Conservation (phyloP, 2,797 vertebrate genomes). For the Emys orbicularis region DNA sequence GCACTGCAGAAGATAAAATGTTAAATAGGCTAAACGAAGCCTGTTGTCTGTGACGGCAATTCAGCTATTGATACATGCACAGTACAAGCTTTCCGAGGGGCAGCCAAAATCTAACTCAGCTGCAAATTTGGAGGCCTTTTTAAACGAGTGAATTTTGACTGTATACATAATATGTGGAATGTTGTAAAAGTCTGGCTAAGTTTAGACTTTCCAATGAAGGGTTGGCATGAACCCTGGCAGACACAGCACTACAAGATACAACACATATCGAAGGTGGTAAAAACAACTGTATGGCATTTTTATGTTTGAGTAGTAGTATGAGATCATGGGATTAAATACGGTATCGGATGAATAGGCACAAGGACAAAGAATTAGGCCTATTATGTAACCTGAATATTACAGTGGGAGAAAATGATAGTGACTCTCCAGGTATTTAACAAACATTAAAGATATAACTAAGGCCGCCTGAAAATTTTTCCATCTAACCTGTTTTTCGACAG, state of each 20-base stretch:
- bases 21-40: neutral
- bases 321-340: neutral
- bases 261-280: accelerated
- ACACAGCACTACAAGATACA: neutral
- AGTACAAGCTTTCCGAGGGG: neutral
- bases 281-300: neutral
- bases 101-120: neutral
- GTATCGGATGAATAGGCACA: neutral
- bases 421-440: neutral
- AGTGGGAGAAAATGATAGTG: neutral
- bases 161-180: neutral
- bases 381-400: neutral
- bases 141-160: neutral
- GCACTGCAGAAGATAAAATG: neutral
- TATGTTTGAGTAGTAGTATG: neutral
- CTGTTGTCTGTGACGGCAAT: neutral
- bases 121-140: neutral
- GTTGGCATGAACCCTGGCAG: neutral
- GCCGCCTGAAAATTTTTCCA: neutral
- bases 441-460: neutral
- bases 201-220: neutral
- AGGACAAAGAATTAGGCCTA: neutral
- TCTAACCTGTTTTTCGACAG: neutral
- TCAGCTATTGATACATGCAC: neutral
- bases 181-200: neutral